Percentiles rank a stretch among this genome's conserved stretches.
These are phyloP conservation scores for Carassius auratus DNA, from an alignment of 2,113 vertebrate species.

Conservation along the genomic window DNA sequence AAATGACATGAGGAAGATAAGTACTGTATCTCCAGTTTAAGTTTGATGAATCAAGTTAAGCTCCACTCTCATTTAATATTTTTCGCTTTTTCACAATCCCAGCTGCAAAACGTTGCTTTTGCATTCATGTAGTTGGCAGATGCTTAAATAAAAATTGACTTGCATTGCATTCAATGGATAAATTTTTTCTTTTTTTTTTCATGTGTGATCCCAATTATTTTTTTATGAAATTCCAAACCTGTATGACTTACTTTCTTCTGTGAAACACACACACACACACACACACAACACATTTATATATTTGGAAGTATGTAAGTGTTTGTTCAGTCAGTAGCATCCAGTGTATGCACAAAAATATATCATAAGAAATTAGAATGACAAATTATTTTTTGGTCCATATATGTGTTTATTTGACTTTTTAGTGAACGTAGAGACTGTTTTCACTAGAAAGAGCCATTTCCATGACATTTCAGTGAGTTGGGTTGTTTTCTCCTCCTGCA, in stretches of 20 bases:
- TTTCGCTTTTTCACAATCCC: neutral
- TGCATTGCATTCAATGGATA: neutral
- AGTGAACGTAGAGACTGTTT: neutral
- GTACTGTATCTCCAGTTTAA: neutral
- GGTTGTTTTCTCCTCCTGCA: neutral
- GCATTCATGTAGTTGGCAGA: neutral
- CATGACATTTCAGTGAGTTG: constrained; percentile 11
- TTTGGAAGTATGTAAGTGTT: neutral
- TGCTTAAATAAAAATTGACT: neutral
- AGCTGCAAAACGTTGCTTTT: neutral
- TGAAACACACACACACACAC: neutral
- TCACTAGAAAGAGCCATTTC: neutral
- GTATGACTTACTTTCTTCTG: neutral
- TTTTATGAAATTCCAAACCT: neutral
- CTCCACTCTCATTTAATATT: neutral
- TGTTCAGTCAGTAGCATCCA: neutral
- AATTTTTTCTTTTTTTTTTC: neutral
- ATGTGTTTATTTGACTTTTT: neutral
- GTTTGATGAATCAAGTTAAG: neutral
- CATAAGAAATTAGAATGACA: neutral
- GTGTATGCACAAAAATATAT: neutral
- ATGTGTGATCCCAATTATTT: neutral
- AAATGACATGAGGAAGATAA: neutral
- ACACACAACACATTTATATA: too few species aligned
- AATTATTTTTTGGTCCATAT: neutral